Conservation (phyloP, 2,797 vertebrate genomes). For the Sternarchorhynchus goeldii region DNA sequence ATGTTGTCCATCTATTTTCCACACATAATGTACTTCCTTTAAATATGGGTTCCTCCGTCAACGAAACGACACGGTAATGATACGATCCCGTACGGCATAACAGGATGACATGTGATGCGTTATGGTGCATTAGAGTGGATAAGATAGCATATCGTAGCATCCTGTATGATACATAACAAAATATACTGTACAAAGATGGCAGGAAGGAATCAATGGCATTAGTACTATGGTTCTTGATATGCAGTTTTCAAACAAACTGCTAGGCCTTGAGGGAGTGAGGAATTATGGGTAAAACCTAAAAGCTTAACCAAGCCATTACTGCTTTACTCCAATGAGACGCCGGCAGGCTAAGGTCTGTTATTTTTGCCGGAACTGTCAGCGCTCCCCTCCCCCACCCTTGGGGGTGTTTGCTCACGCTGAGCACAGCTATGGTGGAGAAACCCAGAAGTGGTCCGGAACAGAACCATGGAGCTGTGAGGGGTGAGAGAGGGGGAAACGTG, state of each 20-base stretch:
- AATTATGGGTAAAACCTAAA: neutral
- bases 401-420: conserved; percentile 29
- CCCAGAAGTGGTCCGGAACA: conserved; percentile 23
- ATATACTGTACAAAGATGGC: too few relatives aligned
- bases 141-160: neutral
- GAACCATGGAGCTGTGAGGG: conserved; percentile 22
- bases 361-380: conserved; percentile 11
- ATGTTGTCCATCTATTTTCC: too few relatives aligned
- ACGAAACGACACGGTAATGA: too few relatives aligned
- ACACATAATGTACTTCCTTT: too few relatives aligned
- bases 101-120: too few relatives aligned
- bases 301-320: conserved; percentile 18
- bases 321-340: conserved; percentile 21
- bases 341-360: conserved; percentile 7
- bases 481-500: conserved; percentile 20
- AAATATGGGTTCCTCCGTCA: too few relatives aligned
- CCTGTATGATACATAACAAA: neutral
- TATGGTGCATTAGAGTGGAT: neutral
- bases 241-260: neutral
- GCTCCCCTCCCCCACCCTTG: neutral
- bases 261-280: neutral
- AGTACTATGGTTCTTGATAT: too few relatives aligned
- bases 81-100: neutral
- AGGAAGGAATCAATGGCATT: too few relatives aligned
- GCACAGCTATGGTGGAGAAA: conserved; percentile 36